These are phyloP conservation scores for Psittacula derbiana DNA, from an alignment of 2,797 vertebrate species.

Conservation along the genomic window DNA sequence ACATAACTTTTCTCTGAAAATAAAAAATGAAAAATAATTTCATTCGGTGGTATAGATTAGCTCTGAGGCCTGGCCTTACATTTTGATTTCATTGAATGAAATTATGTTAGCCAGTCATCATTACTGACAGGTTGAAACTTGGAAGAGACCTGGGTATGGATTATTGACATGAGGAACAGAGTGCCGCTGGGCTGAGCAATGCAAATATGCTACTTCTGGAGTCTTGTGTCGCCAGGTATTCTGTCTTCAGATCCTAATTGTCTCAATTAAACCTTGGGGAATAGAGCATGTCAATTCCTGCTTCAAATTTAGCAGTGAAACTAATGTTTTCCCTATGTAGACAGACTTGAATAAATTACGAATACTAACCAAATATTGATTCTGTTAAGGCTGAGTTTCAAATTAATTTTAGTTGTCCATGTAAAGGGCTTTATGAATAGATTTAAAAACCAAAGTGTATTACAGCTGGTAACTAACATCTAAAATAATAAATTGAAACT, in stretches of 20 bases:
- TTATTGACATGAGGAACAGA: neutral
- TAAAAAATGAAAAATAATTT: neutral
- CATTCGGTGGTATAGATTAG: neutral
- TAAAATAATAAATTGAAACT: neutral
- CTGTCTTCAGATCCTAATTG: neutral
- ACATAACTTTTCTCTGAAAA: neutral
- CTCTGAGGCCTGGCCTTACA: neutral
- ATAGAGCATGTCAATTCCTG: neutral
- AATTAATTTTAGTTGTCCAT: slow-evolving; percentile 1
- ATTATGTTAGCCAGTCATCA: neutral
- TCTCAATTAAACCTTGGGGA: neutral
- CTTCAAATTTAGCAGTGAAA: neutral
- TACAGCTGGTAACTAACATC: neutral
- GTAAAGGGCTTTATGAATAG: neutral
- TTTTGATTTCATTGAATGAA: neutral
- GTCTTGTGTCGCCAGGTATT: neutral
- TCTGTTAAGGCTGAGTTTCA: neutral
- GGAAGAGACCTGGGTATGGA: neutral
- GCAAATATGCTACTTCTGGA: neutral
- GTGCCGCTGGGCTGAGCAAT: neutral
- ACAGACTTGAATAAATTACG: neutral
- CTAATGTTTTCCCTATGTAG: neutral
- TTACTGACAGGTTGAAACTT: neutral
- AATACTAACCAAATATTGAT: slow-evolving; percentile 21
- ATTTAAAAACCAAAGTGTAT: neutral